A percentile compares a stretch with the other conserved stretches of the same genome.
Evolutionary conservation across 2,797 vertebrate genomes (phyloP).

Genomic region (Octomys mimax): DNA sequence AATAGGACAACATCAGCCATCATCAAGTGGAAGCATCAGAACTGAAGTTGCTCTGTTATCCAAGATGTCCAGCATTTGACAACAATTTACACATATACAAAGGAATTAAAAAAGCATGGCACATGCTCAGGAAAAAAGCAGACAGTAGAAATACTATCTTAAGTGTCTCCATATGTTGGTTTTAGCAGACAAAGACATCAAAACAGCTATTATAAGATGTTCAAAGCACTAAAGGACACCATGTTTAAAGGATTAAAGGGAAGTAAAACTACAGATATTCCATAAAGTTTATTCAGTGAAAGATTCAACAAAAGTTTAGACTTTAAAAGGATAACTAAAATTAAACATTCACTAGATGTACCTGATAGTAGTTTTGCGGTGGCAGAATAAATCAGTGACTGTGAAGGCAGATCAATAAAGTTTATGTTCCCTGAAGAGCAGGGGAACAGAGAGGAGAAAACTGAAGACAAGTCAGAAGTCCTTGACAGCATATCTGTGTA

Average conservation of each 20-base stretch:
- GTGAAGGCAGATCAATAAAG: neutral
- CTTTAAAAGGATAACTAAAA: neutral
- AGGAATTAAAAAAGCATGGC: neutral
- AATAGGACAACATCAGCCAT: neutral
- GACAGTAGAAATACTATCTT: slow-evolving; percentile 3
- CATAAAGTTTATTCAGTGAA: slow-evolving; percentile 41
- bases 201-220: neutral
- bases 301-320: neutral
- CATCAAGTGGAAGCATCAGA: neutral
- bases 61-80: neutral
- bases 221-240: slow-evolving; percentile 14
- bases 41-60: slow-evolving; percentile 28
- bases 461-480: neutral
- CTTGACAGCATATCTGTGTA: neutral
- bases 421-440: neutral
- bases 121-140: neutral
- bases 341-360: neutral
- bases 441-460: neutral
- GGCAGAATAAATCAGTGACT: slow-evolving; percentile 28
- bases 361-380: slow-evolving; percentile 7
- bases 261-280: neutral
- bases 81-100: neutral
- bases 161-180: slow-evolving; percentile 11
- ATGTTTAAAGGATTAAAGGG: slow-evolving; percentile 19
- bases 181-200: slow-evolving; percentile 44